A percentile compares a stretch with the other conserved stretches of the same genome.
phyloP scores from a whole-genome alignment of 2,797 vertebrate species.

The Melanotaenia trifasciata region DNA sequence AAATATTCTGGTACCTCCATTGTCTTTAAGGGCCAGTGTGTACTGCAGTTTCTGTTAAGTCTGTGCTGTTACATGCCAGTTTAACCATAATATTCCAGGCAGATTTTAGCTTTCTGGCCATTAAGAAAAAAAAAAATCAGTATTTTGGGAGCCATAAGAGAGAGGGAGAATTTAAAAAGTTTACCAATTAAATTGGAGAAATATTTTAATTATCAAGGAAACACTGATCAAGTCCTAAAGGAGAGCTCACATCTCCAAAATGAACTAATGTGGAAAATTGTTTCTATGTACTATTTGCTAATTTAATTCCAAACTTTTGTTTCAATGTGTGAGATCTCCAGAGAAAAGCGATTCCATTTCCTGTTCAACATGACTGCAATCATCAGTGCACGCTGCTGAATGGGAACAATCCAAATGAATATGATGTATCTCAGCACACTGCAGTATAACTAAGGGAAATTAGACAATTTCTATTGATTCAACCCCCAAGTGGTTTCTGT shows the following conservation, averaged over 20 bases:
- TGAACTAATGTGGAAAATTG: neutral
- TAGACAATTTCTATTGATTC: slow-evolving; percentile 1
- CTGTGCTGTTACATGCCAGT: slow-evolving; percentile 5
- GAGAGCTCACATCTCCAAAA: neutral
- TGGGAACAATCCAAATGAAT: neutral
- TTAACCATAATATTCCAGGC: slow-evolving; percentile 9
- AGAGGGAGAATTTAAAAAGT: slow-evolving; percentile 15
- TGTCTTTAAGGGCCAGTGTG: slow-evolving; percentile 2
- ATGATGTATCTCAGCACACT: neutral
- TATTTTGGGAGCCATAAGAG: neutral
- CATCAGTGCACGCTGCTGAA: neutral
- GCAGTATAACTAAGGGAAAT: neutral
- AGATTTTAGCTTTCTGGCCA: slow-evolving; percentile 10
- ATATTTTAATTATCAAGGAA: neutral
- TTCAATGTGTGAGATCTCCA: neutral
- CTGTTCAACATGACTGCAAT: neutral
- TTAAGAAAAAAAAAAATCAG: neutral
- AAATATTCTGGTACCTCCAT: slow-evolving; percentile 6
- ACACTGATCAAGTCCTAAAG: neutral
- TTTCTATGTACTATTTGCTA: neutral
- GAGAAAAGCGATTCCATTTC: neutral
- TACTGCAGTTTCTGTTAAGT: slow-evolving; percentile 28
- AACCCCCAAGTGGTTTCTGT: neutral
- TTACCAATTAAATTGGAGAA: slow-evolving; percentile 16
- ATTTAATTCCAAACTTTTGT: neutral